Base-by-base conservation (phyloP, 2,888 invertebrate genomes). In the Orthonevra nobilis region DNA sequence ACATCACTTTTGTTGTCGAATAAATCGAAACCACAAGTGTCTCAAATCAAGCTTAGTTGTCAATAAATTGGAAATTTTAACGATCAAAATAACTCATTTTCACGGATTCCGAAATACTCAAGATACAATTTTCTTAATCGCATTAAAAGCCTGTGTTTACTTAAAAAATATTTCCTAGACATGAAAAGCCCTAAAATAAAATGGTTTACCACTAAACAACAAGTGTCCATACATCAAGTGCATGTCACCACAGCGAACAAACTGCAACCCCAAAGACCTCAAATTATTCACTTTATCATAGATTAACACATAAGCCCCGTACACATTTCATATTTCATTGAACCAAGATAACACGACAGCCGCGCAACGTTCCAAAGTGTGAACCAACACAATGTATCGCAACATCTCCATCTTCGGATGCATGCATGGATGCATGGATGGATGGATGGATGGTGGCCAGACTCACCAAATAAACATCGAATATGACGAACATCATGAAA, bases 261-360 rank as follows among this genome's bases (percentile, higher is more conserved):
- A 63, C 46, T 54, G 19, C 26, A 48, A 28, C 42, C 23, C 38
- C 15, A 14, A 52, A 38, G 56, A 63, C 36, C 63, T 52, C 77
- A 64, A 70, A 63, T 60, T 70, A 77, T 77, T 70, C 70, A 77
- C 58, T 77, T 64, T 63, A 70, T 77, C 70, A 52, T 20, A 42
- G 42, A 70, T 64, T 70, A 70, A 58, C 70, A 56, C 61, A 58
- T 34, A 70, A 58, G 58, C 14, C 58, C 58, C 36, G 44, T 32
- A 26, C 50, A 69, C 58, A 28, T 44, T 70, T 70, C 69, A 69
- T 63, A 69, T 56, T 63, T 58, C 32, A 70, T 58, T 40, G 46
- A 30, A 36, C n/a, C n/a, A 52, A 52, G 30, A 32, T 42, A 44
- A 28, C n/a, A 68, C 30, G 26, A 42, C 58, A 26, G 54, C n/a